Evolutionary conservation across 2,113 vertebrate genomes (phyloP).

Genomic region (Panurus biarmicus): DNA sequence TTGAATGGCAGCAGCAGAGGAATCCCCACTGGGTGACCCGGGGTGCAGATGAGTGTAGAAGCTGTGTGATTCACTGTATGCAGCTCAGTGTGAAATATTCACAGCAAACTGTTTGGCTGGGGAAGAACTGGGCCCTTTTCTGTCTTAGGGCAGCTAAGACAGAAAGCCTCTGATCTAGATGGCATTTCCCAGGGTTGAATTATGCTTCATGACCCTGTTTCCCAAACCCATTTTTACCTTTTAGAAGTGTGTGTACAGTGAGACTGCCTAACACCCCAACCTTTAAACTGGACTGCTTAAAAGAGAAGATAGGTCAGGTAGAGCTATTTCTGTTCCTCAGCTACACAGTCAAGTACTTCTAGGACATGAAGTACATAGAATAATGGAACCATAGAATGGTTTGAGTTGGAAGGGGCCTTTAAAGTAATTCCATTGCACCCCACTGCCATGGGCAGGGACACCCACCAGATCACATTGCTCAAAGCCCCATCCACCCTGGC

Average conservation of each 20-base stretch:
- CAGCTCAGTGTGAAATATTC: neutral
- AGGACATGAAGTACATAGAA: neutral
- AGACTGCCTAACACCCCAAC: neutral
- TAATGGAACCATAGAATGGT: neutral
- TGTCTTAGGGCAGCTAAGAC: neutral
- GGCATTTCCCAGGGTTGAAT: neutral
- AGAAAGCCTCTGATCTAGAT: neutral
- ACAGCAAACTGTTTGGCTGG: neutral
- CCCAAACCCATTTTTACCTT: neutral
- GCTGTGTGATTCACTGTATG: constrained; percentile 21
- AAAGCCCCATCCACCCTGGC: neutral
- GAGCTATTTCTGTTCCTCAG: neutral
- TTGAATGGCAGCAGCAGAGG: constrained; percentile 26
- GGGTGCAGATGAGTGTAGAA: neutral
- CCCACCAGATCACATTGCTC: neutral
- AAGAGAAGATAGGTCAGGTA: neutral
- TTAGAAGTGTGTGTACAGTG: neutral
- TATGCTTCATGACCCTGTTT: neutral
- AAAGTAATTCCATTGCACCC: neutral
- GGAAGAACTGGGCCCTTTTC: neutral
- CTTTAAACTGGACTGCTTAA: neutral
- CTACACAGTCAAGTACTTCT: neutral
- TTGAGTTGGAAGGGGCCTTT: neutral
- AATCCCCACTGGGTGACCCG: constrained; percentile 43
- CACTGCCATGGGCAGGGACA: neutral